Evolutionary conservation across 1,140 invertebrate genomes (phyloP).

Genomic region (Bombyx mandarina): DNA sequence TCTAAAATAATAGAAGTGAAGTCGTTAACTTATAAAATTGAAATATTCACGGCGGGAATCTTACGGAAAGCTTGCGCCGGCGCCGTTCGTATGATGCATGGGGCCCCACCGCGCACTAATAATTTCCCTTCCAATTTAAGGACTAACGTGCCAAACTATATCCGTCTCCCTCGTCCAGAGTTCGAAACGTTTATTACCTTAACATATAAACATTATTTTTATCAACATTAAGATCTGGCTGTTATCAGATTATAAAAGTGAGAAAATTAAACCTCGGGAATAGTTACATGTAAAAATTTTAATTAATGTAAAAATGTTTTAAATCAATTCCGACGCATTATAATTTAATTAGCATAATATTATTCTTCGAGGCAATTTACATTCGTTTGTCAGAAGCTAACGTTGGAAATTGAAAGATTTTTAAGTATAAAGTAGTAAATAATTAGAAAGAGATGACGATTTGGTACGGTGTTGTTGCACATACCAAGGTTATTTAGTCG

Average conservation of each 20-base stretch:
- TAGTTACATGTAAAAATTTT: no score
- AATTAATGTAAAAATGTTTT: no score
- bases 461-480: slow-evolving; percentile 13
- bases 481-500: slow-evolving; percentile 16
- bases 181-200: slow-evolving; percentile 15
- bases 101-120: slow-evolving; percentile 54
- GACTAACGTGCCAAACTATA: slow-evolving; percentile 36
- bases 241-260: no score
- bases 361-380: no score
- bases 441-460: slow-evolving; percentile 28
- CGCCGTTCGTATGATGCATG: slow-evolving; percentile 57
- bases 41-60: slow-evolving; percentile 43
- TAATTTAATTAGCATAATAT: no score
- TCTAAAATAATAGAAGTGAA: slow-evolving; percentile 9
- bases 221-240: slow-evolving; percentile 6
- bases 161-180: slow-evolving; percentile 23
- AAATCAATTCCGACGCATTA: no score
- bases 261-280: no score
- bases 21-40: slow-evolving; percentile 27
- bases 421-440: neutral
- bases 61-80: slow-evolving; percentile 48
- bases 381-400: no score
- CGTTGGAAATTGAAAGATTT: neutral
- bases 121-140: slow-evolving; percentile 41
- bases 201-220: slow-evolving; percentile 6